Evolutionary conservation across 2,113 vertebrate species (phyloP).

Genomic region (Aegithalos caudatus): DNA sequence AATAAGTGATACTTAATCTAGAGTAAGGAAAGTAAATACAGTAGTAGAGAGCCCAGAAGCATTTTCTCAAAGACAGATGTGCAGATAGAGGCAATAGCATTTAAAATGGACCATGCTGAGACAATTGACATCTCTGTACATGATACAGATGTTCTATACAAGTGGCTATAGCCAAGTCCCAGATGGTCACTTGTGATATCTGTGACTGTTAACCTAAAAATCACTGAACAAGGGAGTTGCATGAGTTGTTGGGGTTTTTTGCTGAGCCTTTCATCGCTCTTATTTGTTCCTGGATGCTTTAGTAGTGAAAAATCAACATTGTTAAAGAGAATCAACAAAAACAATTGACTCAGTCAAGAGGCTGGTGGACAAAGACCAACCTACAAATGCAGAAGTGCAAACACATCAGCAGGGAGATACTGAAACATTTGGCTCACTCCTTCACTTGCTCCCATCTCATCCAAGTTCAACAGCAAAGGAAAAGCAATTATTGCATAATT

Average conservation of each 20-base stretch:
- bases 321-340: neutral
- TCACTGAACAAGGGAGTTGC: neutral
- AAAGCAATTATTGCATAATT: rapidly evolving
- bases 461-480: neutral
- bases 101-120: neutral
- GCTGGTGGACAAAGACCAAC: neutral
- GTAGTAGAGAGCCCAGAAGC: neutral
- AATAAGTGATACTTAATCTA: neutral
- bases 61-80: neutral
- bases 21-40: neutral
- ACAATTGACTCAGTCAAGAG: rapidly evolving
- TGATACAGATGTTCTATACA: rapidly evolving
- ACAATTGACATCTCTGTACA: neutral
- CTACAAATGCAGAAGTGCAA: neutral
- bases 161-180: neutral
- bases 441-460: neutral
- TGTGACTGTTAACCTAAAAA: neutral
- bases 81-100: neutral
- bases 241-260: neutral
- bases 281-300: neutral
- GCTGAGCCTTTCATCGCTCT: neutral
- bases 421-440: rapidly evolving
- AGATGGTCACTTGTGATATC: neutral
- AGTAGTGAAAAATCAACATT: neutral
- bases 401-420: neutral